These are phyloP conservation scores for Phocides pigmalion DNA, from an alignment of 1,140 invertebrate species.

Conservation along the genomic window DNA sequence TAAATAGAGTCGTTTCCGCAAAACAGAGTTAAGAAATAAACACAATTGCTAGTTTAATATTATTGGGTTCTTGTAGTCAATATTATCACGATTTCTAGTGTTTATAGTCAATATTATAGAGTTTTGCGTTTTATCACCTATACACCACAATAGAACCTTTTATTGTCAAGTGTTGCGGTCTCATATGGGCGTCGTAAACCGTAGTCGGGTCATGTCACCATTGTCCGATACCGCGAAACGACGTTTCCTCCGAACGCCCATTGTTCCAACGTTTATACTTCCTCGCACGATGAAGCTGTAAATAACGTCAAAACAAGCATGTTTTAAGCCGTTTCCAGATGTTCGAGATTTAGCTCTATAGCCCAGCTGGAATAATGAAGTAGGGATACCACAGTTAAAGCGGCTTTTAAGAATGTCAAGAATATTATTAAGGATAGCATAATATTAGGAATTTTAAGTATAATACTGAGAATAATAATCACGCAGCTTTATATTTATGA, in stretches of 20 bases:
- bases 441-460: too few relatives aligned
- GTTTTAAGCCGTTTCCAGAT: background rate
- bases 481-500: too few relatives aligned
- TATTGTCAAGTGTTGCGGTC: background rate
- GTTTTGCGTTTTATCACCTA: background rate
- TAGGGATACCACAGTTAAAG: background rate
- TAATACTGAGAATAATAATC: too few relatives aligned
- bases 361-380: background rate
- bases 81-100: too few relatives aligned
- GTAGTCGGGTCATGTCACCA: constrained; percentile 12
- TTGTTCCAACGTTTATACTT: constrained; percentile 12
- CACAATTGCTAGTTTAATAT: too few relatives aligned
- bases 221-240: constrained; percentile 26
- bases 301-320: constrained; percentile 15
- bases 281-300: constrained; percentile 23
- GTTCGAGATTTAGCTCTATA: background rate
- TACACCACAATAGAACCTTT: background rate
- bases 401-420: background rate
- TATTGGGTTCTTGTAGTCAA: too few relatives aligned
- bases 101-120: too few relatives aligned
- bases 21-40: too few relatives aligned
- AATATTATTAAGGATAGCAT: too few relatives aligned
- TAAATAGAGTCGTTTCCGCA: too few relatives aligned
- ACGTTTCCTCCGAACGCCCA: constrained; percentile 27
- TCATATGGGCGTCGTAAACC: background rate